Conservation (phyloP, 92 coral and sea anemone species). For the Pocillopora grandis region DNA sequence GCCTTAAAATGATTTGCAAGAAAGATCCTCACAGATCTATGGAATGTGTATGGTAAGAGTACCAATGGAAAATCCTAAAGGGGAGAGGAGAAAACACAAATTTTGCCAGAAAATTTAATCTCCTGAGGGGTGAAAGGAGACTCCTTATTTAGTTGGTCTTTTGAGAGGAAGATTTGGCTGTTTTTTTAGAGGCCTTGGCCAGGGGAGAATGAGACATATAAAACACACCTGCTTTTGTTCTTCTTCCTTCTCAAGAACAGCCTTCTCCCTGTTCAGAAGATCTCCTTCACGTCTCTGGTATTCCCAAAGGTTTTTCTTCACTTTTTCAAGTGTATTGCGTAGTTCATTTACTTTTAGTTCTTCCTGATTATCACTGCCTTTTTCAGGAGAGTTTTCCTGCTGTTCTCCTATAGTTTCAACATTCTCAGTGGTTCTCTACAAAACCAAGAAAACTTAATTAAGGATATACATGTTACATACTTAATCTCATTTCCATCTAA, state of each 20-base stretch:
- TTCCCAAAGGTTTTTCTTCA: conserved; percentile 22
- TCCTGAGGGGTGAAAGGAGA: no score
- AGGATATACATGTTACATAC: background rate
- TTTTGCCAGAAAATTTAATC: no score
- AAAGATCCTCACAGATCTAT: no score
- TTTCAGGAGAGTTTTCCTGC: conserved; percentile 21
- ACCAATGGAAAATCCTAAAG: no score
- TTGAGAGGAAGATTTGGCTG: no score
- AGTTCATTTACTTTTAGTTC: background rate
- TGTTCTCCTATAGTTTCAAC: conserved; percentile 22
- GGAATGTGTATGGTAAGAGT: no score
- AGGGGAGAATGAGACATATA: no score
- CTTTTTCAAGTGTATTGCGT: background rate
- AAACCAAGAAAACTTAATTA: background rate
- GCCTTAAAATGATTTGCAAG: no score
- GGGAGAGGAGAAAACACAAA: no score
- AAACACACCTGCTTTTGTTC: conserved; percentile 26
- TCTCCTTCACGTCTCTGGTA: conserved; percentile 38
- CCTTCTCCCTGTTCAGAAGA: conserved; percentile 28
- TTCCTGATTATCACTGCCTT: conserved; percentile 13
- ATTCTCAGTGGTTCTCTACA: conserved; percentile 18
- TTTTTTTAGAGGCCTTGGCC: background rate
- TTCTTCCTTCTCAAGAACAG: conserved; percentile 42
- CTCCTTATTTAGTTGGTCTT: no score
- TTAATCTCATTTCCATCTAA: no score